Evolutionary conservation across 2,797 vertebrate species (phyloP).

Genomic region (Sciurus vulgaris): DNA sequence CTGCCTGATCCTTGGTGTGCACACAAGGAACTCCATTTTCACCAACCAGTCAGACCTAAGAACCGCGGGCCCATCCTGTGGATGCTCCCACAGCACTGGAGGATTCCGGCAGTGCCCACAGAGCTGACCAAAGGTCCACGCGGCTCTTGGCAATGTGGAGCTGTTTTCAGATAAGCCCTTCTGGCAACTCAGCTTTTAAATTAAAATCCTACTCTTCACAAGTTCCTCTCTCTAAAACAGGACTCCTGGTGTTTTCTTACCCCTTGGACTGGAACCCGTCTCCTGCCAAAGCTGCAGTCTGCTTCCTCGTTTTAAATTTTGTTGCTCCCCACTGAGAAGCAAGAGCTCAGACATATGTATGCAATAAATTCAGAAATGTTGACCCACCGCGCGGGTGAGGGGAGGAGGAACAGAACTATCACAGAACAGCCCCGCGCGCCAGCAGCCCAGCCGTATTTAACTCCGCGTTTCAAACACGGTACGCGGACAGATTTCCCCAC

Average conservation of each 20-base stretch:
- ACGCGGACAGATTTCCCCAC: conserved; percentile 89
- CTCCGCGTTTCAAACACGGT: conserved; percentile 87
- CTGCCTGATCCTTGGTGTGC: neutral
- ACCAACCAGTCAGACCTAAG: neutral
- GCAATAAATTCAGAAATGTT: conserved; percentile 86
- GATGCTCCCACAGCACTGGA: rapidly evolving
- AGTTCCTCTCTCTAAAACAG: neutral
- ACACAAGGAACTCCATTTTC: neutral
- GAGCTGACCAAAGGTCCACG: neutral
- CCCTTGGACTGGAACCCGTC: conserved; percentile 48
- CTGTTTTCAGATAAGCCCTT: neutral
- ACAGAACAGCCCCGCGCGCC: conserved; percentile 84
- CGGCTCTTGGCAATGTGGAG: rapidly evolving
- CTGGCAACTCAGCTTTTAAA: neutral
- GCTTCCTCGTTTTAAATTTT: conserved; percentile 77
- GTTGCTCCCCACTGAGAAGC: conserved; percentile 79
- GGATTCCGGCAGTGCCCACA: rapidly evolving
- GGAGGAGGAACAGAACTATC: conserved; percentile 84
- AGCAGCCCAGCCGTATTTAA: conserved; percentile 72
- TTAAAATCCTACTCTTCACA: neutral
- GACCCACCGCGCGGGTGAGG: conserved; percentile 87
- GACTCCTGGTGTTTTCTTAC: neutral
- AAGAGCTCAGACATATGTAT: conserved; percentile 88
- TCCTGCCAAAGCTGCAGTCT: conserved; percentile 24
- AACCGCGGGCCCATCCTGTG: rapidly evolving